Evolutionary conservation across 2,888 invertebrate genomes (phyloP), one percentile per base, ranked within the genome.

Genomic region (Perdita meconis): DNA sequence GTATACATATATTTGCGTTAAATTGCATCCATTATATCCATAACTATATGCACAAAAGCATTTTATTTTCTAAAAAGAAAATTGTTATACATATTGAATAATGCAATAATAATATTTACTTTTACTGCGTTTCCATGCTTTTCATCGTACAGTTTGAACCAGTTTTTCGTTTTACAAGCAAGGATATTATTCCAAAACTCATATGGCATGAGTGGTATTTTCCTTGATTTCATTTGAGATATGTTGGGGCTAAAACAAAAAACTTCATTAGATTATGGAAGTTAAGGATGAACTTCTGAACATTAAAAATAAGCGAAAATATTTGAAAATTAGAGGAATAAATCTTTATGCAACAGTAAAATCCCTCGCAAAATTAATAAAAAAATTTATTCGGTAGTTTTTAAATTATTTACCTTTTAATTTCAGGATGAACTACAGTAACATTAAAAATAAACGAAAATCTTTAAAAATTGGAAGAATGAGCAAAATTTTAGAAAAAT

Each of bases 181-280:
- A 95, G 89, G 78, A 93, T 93, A 56, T 92, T 91, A 34, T 93
- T 93, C 94, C 94, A 95, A 63, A 94, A 93, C 76, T 92, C 91
- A 85, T 94, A 94, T 2, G 94, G 94, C 94, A 95, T 94, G 36
- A 93, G 89, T 34, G 93, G 94, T 78, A 93, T 91, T 84, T 91
- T 92, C 57, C 93, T 92, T 65, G 93, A 80, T 77, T 92, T 93
- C 89, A 75, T 86, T 92, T 91, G 55, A 88, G 86, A 40, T n/a
- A 87, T 80, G 19, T 93, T 91, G 0, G 92, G 88, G 67, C 93
- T 93, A 70, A 16, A 90, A 86, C 66, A 50, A 34, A 34, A 12
- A 30, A 10, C 16, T 34, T 16, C 16, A 5, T 30, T 12, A 38
- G 3, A 8, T 1, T 36, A 19, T 30, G 2, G 30, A 30, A 30